Base-by-base conservation (phyloP, 1,140 invertebrate genomes). In the Lysiphlebus fabarum region DNA sequence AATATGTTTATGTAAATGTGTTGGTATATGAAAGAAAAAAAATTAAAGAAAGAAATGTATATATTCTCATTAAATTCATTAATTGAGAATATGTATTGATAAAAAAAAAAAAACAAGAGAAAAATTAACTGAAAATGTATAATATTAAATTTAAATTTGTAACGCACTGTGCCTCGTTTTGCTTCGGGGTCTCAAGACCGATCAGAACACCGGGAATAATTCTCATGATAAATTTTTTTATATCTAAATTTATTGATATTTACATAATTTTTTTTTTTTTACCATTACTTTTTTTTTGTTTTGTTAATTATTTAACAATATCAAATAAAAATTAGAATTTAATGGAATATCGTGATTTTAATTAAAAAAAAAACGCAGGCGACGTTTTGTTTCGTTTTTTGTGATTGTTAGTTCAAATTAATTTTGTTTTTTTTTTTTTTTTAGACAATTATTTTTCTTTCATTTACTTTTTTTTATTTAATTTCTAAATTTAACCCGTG, bases 101-200 rank as follows among this genome's bases (percentile, higher is more conserved):
- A n/a, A n/a, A n/a, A n/a, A n/a, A n/a, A n/a, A n/a, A n/a, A n/a
- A n/a, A n/a, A n/a, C n/a, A 45, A 45, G 7, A 4, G n/a, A 4
- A 42, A 42, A 10, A 42, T 42, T 10, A 10, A 42, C 41, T 42
- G n/a, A 42, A 42, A 10, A 42, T 42, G 41, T 10, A 42, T n/a
- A 42, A 10, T 42, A 42, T 10, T 42, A 42, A 42, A 42, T 42
- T 57, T 59, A 63, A 48, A 63, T 59, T 57, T 56, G 53, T 51
- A 62, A 62, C 55, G 51, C 58, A 63, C 58, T 56, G 44, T 60
- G 54, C 58, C 58, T 63, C 62, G 58, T 63, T 63, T 59, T 42
- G 57, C 62, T 59, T 63, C 44, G 59, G 54, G 58, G 51, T 53
- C 58, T 58, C 47, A 53, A 54, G 58, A 53, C 47, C 58, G 58